phyloP scores from a whole-genome alignment of 2,797 vertebrate species.

The Hippoglossus hippoglossus region DNA sequence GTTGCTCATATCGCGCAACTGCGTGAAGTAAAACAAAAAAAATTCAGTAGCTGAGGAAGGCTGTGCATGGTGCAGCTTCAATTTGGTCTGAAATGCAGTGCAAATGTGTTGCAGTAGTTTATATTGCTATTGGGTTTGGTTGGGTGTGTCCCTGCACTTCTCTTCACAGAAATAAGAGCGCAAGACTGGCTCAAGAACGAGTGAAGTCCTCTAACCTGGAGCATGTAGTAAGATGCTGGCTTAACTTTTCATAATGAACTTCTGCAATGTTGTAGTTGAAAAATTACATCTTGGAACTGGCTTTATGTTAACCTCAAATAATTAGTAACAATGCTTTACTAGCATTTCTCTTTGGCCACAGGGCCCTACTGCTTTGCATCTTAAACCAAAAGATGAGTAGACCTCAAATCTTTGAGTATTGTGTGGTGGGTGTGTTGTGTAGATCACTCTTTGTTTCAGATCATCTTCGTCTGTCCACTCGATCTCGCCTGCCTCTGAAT shows the following conservation, averaged over 20 bases:
- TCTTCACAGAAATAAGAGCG: conserved; percentile 81
- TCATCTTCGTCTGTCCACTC: conserved; percentile 84
- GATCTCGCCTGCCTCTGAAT: conserved; percentile 87
- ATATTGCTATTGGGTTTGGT: conserved; percentile 57
- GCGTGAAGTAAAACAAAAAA: conserved; percentile 42
- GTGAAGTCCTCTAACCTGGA: conserved; percentile 77
- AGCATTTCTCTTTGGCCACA: conserved; percentile 75
- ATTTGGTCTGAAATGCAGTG: conserved; percentile 69
- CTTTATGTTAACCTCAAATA: conserved; percentile 81
- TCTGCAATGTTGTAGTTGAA: conserved; percentile 71
- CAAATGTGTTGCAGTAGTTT: conserved; percentile 75
- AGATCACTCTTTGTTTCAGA: conserved; percentile 90
- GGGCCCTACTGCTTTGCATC: conserved; percentile 81
- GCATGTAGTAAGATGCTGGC: conserved; percentile 81
- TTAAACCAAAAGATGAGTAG: conserved; percentile 79
- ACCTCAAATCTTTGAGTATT: conserved; percentile 76
- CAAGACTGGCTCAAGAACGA: conserved; percentile 72
- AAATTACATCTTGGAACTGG: conserved; percentile 78
- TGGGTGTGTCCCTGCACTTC: conserved; percentile 77
- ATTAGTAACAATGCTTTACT: conserved; percentile 78
- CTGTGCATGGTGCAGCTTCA: conserved; percentile 81
- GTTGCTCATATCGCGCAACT: conserved; percentile 71
- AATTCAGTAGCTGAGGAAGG: conserved; percentile 64
- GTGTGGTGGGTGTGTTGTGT: conserved; percentile 86
- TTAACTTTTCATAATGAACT: conserved; percentile 58